phyloP scores from a whole-genome alignment of 2,888 invertebrate species.

The Tortrix viridana region DNA sequence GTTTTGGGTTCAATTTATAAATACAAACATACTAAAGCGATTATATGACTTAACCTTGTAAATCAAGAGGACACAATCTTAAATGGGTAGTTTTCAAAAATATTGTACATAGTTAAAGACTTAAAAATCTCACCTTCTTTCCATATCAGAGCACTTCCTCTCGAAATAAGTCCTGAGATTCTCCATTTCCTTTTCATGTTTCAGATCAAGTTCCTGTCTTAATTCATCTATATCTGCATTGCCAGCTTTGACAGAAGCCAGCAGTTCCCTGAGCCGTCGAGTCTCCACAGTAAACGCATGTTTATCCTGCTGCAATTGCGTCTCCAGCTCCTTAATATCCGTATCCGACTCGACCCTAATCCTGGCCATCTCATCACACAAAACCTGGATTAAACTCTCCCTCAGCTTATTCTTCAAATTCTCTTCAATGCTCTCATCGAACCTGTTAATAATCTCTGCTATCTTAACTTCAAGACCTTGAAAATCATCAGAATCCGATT shows the following conservation, averaged over 20 bases:
- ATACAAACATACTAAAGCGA: too few species aligned
- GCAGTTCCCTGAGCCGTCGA: constrained; percentile 78
- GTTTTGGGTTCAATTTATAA: too few species aligned
- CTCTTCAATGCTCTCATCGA: constrained; percentile 70
- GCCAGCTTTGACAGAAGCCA: constrained; percentile 84
- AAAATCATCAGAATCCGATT: constrained; percentile 68
- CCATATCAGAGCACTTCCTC: constrained; percentile 90
- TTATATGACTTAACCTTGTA: too few species aligned
- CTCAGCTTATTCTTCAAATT: constrained; percentile 74
- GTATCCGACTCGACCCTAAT: constrained; percentile 71
- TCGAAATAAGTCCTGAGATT: constrained; percentile 92
- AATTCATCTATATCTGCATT: constrained; percentile 82
- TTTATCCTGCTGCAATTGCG: constrained; percentile 83
- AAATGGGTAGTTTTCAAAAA: too few species aligned
- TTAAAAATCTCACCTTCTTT: constrained; percentile 86
- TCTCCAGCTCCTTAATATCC: constrained; percentile 68
- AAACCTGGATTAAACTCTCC: constrained; percentile 82
- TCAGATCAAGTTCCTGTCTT: constrained; percentile 84
- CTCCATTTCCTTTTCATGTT: constrained; percentile 91
- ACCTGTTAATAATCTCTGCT: constrained; percentile 60
- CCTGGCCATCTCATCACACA: constrained; percentile 81
- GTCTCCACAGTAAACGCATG: constrained; percentile 82
- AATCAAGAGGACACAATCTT: too few species aligned
- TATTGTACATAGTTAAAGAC: too few species aligned
- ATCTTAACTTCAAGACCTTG: constrained; percentile 71